A percentile compares a stretch with the other conserved stretches of the same genome.
These are phyloP conservation scores for Serripes groenlandicus DNA, from an alignment of 2,888 invertebrate species.

Conservation along the genomic window DNA sequence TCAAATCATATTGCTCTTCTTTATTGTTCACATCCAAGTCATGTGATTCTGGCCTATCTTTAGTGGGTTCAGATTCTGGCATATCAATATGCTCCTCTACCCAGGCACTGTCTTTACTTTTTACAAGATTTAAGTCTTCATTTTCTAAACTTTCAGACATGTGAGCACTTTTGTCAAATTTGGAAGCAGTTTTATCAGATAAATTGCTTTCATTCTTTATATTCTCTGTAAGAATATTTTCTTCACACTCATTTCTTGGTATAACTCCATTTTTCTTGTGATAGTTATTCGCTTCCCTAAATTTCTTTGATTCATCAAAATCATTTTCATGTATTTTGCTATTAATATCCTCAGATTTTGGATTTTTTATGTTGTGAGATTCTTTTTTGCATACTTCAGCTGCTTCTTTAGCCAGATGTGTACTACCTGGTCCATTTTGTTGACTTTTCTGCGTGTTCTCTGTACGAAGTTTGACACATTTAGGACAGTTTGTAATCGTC, in stretches of 20 bases:
- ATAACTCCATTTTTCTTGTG: slow-evolving; percentile 13
- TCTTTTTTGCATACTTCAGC: neutral
- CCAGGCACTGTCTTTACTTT: neutral
- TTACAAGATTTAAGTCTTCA: neutral
- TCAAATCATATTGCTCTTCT: neutral
- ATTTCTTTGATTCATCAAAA: neutral
- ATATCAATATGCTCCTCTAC: neutral
- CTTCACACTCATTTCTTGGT: neutral
- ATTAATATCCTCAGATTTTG: neutral
- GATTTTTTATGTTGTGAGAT: neutral
- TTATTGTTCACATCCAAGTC: neutral
- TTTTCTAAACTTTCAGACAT: neutral
- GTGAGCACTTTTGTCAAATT: neutral
- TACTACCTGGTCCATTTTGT: neutral
- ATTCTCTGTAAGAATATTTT: neutral
- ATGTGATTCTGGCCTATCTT: neutral
- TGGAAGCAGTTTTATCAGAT: neutral
- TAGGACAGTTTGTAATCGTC: slow-evolving; percentile 25
- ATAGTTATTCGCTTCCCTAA: neutral
- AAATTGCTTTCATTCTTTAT: neutral
- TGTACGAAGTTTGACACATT: slow-evolving; percentile 18
- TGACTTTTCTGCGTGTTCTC: neutral
- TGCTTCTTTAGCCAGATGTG: neutral
- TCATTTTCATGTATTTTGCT: neutral
- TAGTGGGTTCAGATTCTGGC: too few species aligned